Base-by-base conservation (phyloP, 2,888 invertebrate species). In the Caenorhabditis japonica region DNA sequence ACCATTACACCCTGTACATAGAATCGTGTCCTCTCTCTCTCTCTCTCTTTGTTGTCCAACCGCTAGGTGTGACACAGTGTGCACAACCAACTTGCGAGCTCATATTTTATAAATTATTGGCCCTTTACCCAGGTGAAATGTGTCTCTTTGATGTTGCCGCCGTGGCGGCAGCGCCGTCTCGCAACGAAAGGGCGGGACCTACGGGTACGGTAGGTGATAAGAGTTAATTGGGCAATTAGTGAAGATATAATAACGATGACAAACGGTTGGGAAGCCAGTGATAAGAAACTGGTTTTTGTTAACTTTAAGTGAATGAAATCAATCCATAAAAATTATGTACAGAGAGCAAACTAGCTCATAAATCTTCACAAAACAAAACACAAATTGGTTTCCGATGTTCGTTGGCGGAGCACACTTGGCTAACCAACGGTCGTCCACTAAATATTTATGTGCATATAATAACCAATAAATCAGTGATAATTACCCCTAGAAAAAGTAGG, bases 41-140 rank as follows among this genome's bases (percentile, higher is more conserved):
- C n/a, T n/a, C 30, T 30, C 30, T 30, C 30, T 30, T 30, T 30
- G 30, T 21, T 23, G 43, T 23, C 19, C 5, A 23, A 19, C 43
- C 43, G 43, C 43, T 19, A 15, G 33, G 44, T 30, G 58, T 47
- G 38, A 49, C 30, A 43, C 60, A 51, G 25, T 46, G 27, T n/a
- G n/a, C n/a, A n/a, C n/a, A 23, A 13, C 5, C 62, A 61, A 61
- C 52, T 52, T 61, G 61, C 44, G 53, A 53, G 53, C 62, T 62
- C 62, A 62, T 62, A 62, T 62, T 62, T 62, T 62, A 62, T 62
- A 62, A 62, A 53, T 62, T 62, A 62, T 62, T 36, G 46, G 25
- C 25, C 30, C 7, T 10, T 44, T 62, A 52, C 52, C 61, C 62
- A 62, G 62, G 62, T 62, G 60, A 60, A 17, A 23, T 23, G 46